phyloP scores from a whole-genome alignment of 2,113 vertebrate species.

The Echinops telfairi region DNA sequence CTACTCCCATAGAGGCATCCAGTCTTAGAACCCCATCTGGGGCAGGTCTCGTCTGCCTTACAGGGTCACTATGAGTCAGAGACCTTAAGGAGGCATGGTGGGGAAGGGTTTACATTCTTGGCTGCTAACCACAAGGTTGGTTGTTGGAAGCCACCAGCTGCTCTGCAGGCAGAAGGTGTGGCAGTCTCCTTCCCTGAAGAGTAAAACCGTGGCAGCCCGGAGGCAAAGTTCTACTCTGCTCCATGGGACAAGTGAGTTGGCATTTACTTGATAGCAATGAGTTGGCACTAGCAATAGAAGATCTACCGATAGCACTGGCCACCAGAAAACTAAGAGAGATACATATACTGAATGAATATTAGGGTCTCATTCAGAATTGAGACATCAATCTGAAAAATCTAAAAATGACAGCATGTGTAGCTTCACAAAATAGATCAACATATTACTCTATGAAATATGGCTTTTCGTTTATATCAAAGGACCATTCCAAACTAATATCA shows the following conservation, averaged over 20 bases:
- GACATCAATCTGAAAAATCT: neutral
- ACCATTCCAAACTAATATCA: slow-evolving; percentile 12
- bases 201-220: neutral
- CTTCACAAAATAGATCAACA: neutral
- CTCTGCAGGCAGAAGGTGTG: no score
- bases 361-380: neutral
- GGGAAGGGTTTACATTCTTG: neutral
- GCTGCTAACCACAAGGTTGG: neutral
- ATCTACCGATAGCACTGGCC: neutral
- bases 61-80: no score
- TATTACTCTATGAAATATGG: neutral
- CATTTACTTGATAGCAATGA: neutral
- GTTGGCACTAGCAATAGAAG: neutral
- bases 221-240: neutral
- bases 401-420: neutral
- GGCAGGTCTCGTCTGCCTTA: no score
- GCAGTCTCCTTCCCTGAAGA: no score
- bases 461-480: neutral
- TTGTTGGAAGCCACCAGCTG: neutral
- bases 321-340: neutral
- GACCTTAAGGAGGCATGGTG: neutral
- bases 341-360: neutral
- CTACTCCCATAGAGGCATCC: no score
- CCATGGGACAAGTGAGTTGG: neutral
- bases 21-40: no score